Conservation (phyloP, 1,140 invertebrate species). For the Lineus longissimus region DNA sequence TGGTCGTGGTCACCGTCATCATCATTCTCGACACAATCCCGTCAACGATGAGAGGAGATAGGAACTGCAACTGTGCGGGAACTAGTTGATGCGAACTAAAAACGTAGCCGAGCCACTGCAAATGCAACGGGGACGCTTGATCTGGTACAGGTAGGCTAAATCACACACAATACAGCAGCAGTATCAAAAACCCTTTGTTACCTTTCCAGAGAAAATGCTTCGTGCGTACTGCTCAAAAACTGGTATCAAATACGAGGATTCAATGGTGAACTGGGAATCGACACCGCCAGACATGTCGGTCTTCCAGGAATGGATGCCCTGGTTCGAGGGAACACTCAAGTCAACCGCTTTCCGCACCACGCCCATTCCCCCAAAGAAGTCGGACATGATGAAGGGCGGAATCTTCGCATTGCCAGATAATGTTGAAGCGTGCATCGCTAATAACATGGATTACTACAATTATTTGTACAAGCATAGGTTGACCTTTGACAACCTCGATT, state of each 20-base stretch:
- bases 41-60: too few species aligned
- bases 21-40: too few species aligned
- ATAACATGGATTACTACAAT: not conserved
- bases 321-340: constrained; percentile 25
- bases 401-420: not conserved
- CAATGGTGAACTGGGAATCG: constrained; percentile 24
- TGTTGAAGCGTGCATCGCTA: not conserved
- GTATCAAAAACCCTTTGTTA: too few species aligned
- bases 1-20: too few species aligned
- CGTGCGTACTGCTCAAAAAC: constrained; percentile 20
- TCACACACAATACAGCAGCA: too few species aligned
- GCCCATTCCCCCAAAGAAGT: constrained; percentile 18
- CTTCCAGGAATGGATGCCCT: constrained; percentile 27
- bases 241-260: constrained; percentile 20
- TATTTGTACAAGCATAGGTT: not conserved
- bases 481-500: not conserved
- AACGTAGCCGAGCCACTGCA: too few species aligned
- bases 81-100: too few species aligned
- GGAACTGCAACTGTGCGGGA: too few species aligned
- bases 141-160: too few species aligned
- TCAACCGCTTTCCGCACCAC: constrained; percentile 21
- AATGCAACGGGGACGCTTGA: too few species aligned
- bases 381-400: constrained; percentile 7
- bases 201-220: constrained; percentile 17
- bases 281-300: constrained; percentile 16